These are phyloP conservation scores for Catocala nupta DNA, from an alignment of 2,888 invertebrate genomes.

Conservation along the genomic window DNA sequence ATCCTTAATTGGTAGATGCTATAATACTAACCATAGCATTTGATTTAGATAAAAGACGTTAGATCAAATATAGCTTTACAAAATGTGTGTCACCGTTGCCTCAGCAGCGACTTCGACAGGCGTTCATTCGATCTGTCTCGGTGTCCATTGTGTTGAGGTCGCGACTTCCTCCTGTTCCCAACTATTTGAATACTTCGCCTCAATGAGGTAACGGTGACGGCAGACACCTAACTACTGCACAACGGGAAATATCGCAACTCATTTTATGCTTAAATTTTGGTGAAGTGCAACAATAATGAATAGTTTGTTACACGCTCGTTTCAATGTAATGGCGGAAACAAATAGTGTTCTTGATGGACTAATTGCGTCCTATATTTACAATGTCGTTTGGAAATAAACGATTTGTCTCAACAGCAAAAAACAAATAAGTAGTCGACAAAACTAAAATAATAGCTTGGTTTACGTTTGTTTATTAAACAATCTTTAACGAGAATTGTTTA, in stretches of 20 bases:
- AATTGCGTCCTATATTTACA: background rate
- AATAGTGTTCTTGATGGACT: background rate
- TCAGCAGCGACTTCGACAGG: constrained; percentile 10
- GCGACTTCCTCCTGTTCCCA: constrained; percentile 46
- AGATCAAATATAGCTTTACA: too few relatives aligned
- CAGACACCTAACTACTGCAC: constrained; percentile 1
- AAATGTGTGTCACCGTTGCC: too few relatives aligned
- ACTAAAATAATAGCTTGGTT: background rate
- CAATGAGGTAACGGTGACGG: constrained; percentile 34
- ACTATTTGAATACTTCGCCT: constrained; percentile 10
- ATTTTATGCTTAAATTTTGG: constrained; percentile 36
- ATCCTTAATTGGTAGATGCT: too few relatives aligned
- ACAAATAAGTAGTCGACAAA: background rate
- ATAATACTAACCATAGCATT: too few relatives aligned
- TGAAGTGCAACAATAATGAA: constrained; percentile 25
- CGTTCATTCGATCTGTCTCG: constrained; percentile 46
- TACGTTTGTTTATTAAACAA: too few relatives aligned
- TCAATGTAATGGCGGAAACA: constrained; percentile 3
- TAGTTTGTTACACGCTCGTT: constrained; percentile 25
- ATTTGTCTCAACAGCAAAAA: background rate
- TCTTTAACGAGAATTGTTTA: too few relatives aligned
- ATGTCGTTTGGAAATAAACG: too few relatives aligned
- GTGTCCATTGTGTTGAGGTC: constrained; percentile 46
- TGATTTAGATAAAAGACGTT: too few relatives aligned
- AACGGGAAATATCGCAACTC: constrained; percentile 48